Evolutionary conservation across 2,113 vertebrate species (phyloP).

Genomic region (Notechis scutatus): DNA sequence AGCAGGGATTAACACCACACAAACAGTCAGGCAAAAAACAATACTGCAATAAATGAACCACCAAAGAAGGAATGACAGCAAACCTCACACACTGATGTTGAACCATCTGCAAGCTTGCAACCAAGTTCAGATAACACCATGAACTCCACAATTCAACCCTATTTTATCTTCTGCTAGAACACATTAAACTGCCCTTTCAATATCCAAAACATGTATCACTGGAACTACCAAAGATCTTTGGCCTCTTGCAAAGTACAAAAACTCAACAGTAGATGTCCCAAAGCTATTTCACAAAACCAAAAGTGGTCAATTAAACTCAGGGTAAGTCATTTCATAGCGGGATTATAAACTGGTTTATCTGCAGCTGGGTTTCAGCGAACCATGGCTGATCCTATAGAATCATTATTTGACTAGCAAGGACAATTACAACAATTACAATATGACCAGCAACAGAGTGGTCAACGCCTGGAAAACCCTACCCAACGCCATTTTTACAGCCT

Average conservation of each 20-base stretch:
- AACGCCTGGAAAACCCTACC: too few species aligned
- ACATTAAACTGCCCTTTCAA: not conserved
- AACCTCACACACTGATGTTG: not conserved
- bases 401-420: not conserved
- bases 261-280: not conserved
- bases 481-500: too few species aligned
- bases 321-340: not conserved
- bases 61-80: not conserved
- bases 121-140: not conserved
- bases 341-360: not conserved
- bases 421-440: not conserved
- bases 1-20: not conserved
- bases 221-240: not conserved
- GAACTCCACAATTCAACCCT: not conserved
- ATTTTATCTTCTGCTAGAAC: not conserved
- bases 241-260: not conserved
- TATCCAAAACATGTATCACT: not conserved
- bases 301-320: not conserved
- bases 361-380: not conserved
- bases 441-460: too few species aligned
- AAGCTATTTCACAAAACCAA: not conserved
- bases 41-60: not conserved
- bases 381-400: not conserved
- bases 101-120: not conserved
- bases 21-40: not conserved